These are phyloP conservation scores for Catocala nupta DNA, from an alignment of 2,888 invertebrate genomes.

Conservation along the genomic window DNA sequence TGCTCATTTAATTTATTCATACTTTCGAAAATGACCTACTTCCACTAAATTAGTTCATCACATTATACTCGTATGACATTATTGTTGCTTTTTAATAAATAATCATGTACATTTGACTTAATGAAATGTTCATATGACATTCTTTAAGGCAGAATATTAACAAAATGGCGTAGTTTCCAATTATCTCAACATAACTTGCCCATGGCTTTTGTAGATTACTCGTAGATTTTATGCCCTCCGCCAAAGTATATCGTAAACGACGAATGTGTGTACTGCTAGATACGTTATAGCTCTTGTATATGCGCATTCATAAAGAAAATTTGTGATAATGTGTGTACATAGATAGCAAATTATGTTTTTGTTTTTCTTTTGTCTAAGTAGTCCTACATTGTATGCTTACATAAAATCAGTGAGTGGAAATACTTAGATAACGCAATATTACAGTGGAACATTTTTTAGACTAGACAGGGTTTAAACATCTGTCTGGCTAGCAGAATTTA, in stretches of 20 bases:
- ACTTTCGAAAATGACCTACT: too few relatives aligned
- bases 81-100: too few relatives aligned
- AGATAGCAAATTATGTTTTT: background rate
- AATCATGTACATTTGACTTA: too few relatives aligned
- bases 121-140: background rate
- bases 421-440: too few relatives aligned
- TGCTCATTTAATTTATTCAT: too few relatives aligned
- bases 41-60: too few relatives aligned
- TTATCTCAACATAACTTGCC: conserved; percentile 11
- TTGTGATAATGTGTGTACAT: background rate
- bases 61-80: too few relatives aligned
- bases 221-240: conserved; percentile 27
- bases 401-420: too few relatives aligned
- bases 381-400: too few relatives aligned
- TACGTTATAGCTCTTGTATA: conserved; percentile 10
- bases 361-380: background rate
- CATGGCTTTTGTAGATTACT: conserved; percentile 16
- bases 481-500: too few relatives aligned
- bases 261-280: conserved; percentile 21
- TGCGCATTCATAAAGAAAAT: conserved; percentile 17
- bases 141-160: background rate
- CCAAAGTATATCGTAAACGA: conserved; percentile 38
- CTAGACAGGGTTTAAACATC: too few relatives aligned
- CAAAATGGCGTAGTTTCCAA: conserved; percentile 16
- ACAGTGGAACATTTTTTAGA: too few relatives aligned